phyloP scores from a whole-genome alignment of 2,113 vertebrate species.

The Acrocephalus kingi region DNA sequence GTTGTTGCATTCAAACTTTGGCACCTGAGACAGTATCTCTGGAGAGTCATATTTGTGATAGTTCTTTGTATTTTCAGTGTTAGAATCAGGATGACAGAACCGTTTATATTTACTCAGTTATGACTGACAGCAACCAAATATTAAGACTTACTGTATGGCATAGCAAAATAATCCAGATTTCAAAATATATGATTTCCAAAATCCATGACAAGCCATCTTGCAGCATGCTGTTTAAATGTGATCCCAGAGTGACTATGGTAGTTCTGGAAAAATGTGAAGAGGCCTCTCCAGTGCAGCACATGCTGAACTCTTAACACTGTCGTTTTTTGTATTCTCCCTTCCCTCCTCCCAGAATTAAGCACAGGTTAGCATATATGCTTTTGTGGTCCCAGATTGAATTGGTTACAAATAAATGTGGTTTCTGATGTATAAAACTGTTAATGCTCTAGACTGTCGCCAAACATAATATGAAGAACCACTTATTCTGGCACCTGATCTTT shows the following conservation, averaged over 20 bases:
- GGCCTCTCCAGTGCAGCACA: neutral
- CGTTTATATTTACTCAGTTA: neutral
- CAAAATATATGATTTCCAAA: neutral
- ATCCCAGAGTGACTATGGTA: neutral
- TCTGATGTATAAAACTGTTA: constrained; percentile 56
- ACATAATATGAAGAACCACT: constrained; percentile 71
- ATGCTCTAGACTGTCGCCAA: constrained; percentile 66
- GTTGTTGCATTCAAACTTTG: neutral
- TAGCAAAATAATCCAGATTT: neutral
- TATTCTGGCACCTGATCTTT: constrained; percentile 79
- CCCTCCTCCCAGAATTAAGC: neutral
- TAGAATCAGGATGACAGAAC: neutral
- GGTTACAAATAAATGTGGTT: constrained; percentile 24
- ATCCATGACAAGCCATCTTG: neutral
- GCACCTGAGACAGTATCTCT: neutral
- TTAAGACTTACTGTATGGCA: neutral
- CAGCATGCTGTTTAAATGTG: neutral
- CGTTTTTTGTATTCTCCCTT: no score
- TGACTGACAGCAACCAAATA: neutral
- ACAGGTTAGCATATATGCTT: neutral
- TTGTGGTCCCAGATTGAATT: neutral
- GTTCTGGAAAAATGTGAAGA: neutral
- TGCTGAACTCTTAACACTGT: neutral
- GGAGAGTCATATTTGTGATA: neutral
- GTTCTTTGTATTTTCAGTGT: neutral